Evolutionary conservation across 1,140 invertebrate species (phyloP), one percentile per base, ranked within the genome.

Genomic region (Phenacoccus solenopsis): DNA sequence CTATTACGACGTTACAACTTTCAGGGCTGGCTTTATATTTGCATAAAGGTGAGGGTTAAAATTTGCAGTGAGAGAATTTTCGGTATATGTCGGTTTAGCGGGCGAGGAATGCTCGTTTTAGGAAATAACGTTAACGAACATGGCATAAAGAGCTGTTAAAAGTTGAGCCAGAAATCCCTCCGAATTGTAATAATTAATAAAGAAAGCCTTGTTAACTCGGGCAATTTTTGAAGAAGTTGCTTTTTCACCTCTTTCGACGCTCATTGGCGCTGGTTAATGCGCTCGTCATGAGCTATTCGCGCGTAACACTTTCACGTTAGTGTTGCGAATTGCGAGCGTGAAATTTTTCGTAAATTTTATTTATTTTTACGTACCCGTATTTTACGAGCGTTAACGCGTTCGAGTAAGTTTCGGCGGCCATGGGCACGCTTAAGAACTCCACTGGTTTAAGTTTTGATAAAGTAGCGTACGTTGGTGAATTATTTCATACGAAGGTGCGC

Each of bases 171-270:
- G 38, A 49, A 49, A 49, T 49, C 38, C 38, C 38, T 49, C 38
- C 38, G 38, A 49, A 49, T 49, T 49, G 38, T 49, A 49, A 49
- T 49, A 49, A 49, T 49, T 49, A 49, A 49, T 49, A 49, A 49
- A 49, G 38, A 49, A 49, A 49, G 38, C 38, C 38, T 49, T 49
- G 38, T 49, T 49, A 49, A 49, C 38, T 49, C 20, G 16, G 38
- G 38, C 38, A 49, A 49, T 49, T 49, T 49, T 49, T 49, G 38
- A 49, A 49, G 38, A 49, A 49, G 38, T 49, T 49, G 38, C 38
- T 49, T 49, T 49, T 49, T 49, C 38, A 49, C 38, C 38, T 49
- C 38, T 49, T 49, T 49, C 38, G 38, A 49, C 38, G 38, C 20
- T 49, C 13, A 10, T 49, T 49, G 20, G 38, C 38, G 38, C 20